Conservation (phyloP, 64 coral and sea anemone species). For the Montipora sp. region DNA sequence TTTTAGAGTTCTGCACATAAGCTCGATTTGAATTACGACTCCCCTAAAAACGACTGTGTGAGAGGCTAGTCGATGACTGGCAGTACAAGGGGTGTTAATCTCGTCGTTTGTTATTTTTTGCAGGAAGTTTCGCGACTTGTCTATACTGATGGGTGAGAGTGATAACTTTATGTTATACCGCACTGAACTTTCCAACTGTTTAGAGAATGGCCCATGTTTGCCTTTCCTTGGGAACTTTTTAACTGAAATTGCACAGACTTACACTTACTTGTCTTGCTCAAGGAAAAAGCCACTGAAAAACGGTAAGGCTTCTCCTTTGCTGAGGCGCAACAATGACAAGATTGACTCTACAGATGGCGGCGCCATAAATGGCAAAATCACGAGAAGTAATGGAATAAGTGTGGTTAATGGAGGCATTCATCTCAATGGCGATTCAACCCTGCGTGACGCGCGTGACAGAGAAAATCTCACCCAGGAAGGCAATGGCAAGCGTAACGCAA, state of each 20-base stretch:
- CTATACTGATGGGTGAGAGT: slow-evolving; percentile 88
- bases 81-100: background rate
- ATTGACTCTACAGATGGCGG: slow-evolving; percentile 26
- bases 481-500: background rate
- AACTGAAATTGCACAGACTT: slow-evolving; percentile 93
- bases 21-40: no score
- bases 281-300: slow-evolving; percentile 52
- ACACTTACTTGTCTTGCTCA: slow-evolving; percentile 82
- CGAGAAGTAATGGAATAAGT: slow-evolving; percentile 52
- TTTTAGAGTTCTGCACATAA: no score
- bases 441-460: slow-evolving; percentile 35
- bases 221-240: slow-evolving; percentile 96
- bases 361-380: slow-evolving; percentile 60
- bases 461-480: slow-evolving; percentile 20
- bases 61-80: no score
- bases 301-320: slow-evolving; percentile 12
- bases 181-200: slow-evolving; percentile 56
- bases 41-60: no score
- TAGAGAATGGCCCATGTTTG: slow-evolving; percentile 70
- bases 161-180: slow-evolving; percentile 91
- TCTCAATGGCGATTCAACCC: background rate
- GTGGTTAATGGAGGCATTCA: background rate
- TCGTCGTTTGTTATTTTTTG: background rate
- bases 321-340: background rate
- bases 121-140: slow-evolving; percentile 90